Base-by-base conservation (phyloP, 2,797 vertebrate genomes). In the Etheostoma perlongum region DNA sequence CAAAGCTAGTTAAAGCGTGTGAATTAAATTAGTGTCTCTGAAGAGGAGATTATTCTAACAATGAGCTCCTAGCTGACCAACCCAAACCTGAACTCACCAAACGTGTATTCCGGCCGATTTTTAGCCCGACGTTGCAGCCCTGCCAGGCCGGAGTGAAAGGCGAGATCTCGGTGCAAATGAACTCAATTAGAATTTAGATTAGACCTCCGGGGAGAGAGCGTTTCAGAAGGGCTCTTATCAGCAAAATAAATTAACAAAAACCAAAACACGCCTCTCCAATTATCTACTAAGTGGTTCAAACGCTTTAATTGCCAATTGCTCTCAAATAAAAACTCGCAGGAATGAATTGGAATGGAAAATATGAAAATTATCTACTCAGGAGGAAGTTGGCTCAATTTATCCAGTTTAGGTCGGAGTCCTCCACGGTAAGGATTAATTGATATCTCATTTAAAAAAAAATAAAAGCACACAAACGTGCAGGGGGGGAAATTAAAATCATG, bases 101-200 rank as follows among this genome's bases (percentile, higher is more conserved):
- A 77, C 79, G 92, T 83, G 89, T 85, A 89, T 93, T 92, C 79
- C 86, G 79, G 78, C 74, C 36, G 74, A 76, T 79, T 57, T 25
- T 42, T 25, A 64, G 76, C 61, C 66, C 55, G 77, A 67, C 58
- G 77, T 82, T 85, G 23, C 76, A 83, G 87, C 82, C 47, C 86
- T 60, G 77, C 78, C 68, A 83, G 88, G 88, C 79, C 84, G 65
- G 63, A 86, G 78, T 79, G 76, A 86, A 71, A 82, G 14, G 80
- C 67, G 80, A 90, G 85, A 91, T 90, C 88, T 90, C 84, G 66
- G 90, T 94, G 94, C 92, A 95, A 95, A 96, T 94, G 86, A 94
- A 94, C 88, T 88, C 91, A 88, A 95, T 94, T 94, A 93, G 92
- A 94, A 94, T 95, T 94, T 92, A 94, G 94, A 95, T 94, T 81